Conservation (phyloP, 2,113 vertebrate genomes). For the Cheilinus undulatus region DNA sequence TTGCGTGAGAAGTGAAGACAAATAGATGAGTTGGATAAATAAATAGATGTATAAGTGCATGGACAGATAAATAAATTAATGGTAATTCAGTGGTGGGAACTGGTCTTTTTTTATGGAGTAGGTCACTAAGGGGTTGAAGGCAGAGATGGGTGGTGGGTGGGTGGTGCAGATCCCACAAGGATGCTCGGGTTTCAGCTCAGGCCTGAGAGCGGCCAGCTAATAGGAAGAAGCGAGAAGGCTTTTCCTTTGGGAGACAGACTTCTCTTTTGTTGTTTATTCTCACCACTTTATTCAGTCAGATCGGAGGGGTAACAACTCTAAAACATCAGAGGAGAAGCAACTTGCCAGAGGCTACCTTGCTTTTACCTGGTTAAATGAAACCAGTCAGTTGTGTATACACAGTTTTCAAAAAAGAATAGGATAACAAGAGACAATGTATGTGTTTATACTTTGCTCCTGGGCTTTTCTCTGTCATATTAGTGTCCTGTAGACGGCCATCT, state of each 20-base stretch:
- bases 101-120: constrained; percentile 59
- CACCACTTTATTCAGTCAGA: constrained; percentile 59
- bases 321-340: constrained; percentile 59
- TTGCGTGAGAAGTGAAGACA: constrained; percentile 76
- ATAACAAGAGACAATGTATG: constrained; percentile 37
- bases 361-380: constrained; percentile 61
- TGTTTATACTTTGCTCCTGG: constrained; percentile 5
- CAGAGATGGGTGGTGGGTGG: constrained; percentile 63
- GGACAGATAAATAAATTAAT: constrained; percentile 78
- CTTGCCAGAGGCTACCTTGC: constrained; percentile 29
- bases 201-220: constrained; percentile 68
- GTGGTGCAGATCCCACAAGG: constrained; percentile 68
- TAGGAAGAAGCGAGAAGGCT: constrained; percentile 60
- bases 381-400: constrained; percentile 31
- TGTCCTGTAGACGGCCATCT: constrained; percentile 47
- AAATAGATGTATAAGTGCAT: constrained; percentile 71
- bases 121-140: constrained; percentile 71
- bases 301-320: constrained; percentile 29
- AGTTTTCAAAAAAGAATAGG: constrained; percentile 35
- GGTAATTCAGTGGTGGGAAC: constrained; percentile 78
- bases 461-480: constrained; percentile 50
- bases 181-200: constrained; percentile 75
- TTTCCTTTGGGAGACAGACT: constrained; percentile 58
- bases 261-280: constrained; percentile 67
- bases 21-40: constrained; percentile 75